phyloP scores from a whole-genome alignment of 2,888 invertebrate genomes.

The Lycocerus yunnanus region DNA sequence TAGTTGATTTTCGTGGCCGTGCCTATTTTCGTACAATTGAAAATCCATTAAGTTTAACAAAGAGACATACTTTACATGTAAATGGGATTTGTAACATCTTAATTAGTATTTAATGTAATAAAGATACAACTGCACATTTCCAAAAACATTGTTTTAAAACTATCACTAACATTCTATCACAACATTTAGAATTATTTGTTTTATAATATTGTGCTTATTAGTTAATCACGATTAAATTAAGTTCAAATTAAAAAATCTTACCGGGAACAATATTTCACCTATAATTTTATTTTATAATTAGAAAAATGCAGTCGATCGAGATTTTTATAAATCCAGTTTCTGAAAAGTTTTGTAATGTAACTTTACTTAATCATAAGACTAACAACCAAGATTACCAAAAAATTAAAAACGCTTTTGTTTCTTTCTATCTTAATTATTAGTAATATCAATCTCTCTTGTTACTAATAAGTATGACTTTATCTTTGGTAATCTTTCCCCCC shows the following conservation, averaged over 20 bases:
- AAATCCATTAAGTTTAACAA: neutral
- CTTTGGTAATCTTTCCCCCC: too few species aligned
- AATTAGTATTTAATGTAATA: neutral
- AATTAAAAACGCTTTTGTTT: too few species aligned
- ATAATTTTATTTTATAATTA: neutral
- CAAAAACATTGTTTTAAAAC: constrained; percentile 8
- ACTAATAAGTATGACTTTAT: too few species aligned
- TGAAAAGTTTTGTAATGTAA: neutral
- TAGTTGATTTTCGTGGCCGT: too few species aligned
- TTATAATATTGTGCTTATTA: constrained; percentile 13
- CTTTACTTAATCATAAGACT: neutral
- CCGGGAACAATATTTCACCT: neutral
- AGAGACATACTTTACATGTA: neutral
- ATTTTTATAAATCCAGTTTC: neutral
- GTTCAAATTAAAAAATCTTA: neutral
- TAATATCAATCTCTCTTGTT: too few species aligned
- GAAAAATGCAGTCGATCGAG: constrained; percentile 16
- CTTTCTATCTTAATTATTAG: too few species aligned
- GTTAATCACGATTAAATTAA: constrained; percentile 6
- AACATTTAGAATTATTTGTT: constrained; percentile 46
- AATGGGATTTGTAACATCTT: constrained; percentile 3
- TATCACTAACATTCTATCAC: constrained; percentile 46
- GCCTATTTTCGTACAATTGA: neutral
- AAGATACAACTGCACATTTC: constrained; percentile 22
- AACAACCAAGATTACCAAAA: neutral